These are phyloP conservation scores for Paracanthobrama guichenoti DNA, from an alignment of 2,113 vertebrate genomes.

Conservation along the genomic window DNA sequence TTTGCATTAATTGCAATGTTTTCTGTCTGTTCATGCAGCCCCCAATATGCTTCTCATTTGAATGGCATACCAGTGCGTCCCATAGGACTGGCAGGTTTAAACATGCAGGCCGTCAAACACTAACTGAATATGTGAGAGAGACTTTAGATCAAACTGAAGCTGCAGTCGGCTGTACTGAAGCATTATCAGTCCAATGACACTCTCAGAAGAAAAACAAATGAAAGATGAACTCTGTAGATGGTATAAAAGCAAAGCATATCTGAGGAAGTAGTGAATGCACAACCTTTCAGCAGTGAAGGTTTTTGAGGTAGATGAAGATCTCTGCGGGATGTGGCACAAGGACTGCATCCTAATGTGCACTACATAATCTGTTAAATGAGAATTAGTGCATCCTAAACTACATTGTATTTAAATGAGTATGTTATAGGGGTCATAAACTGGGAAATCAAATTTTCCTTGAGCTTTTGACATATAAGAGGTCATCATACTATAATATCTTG, in stretches of 20 bases:
- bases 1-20: not conserved
- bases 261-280: conserved; percentile 9
- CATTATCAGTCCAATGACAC: not conserved
- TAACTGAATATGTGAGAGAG: not conserved
- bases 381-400: not conserved
- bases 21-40: not conserved
- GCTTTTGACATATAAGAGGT: too few species aligned
- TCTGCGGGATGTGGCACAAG: not conserved
- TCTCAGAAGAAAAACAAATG: not conserved
- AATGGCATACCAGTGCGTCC: not conserved
- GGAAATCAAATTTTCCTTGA: too few species aligned
- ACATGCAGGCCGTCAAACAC: not conserved
- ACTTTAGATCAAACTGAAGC: not conserved
- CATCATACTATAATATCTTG: too few species aligned
- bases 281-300: not conserved
- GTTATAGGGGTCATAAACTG: too few species aligned
- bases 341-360: not conserved
- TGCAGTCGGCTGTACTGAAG: not conserved
- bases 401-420: not conserved
- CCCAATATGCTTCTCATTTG: not conserved
- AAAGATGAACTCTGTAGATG: not conserved
- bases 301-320: not conserved
- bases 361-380: not conserved
- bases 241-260: not conserved
- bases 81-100: not conserved